Base-by-base conservation (phyloP, 2,888 invertebrate genomes). In the Sepioteuthis lessoniana region DNA sequence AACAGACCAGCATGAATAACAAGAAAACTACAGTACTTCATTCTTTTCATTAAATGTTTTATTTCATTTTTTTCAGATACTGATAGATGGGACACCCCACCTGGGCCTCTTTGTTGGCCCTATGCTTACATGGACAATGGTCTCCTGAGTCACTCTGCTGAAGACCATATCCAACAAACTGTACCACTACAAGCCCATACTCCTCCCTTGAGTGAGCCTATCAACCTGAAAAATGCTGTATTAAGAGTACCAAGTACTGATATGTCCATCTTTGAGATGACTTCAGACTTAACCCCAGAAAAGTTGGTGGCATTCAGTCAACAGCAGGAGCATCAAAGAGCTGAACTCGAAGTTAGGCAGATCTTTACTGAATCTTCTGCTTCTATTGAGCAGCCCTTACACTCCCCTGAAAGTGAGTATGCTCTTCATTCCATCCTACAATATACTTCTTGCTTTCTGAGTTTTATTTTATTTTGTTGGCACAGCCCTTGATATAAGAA, bases 261-360 rank as follows among this genome's bases (percentile, higher is more conserved):
- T 31, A 31, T 47, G n/a, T 92, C 92, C n/a, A 47, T 92, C n/a
- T 92, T 92, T 92, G 92, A 92, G 42, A 21, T 42, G 92, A 92
- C 92, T n/a, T 92, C 92, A 19, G 28, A 46, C 1, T n/a, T 92
- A 42, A 92, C 92, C 13, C 92, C 92, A 19, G 92, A 92, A 47
- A 92, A 92, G 35, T 47, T 92, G 19, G 31, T 47, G 46, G 47
- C 42, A 31, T 47, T 92, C 16, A 47, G 38, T 16, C 42, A 92
- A 47, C 42, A 47, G 37, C 92, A 92, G 42, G 46, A 92, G n/a
- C 46, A 47, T 42, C 92, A 92, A 10, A 92, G 47, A 92, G 92
- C 46, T 46, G 47, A 92, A 47, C 92, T 31, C 46, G 92, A 92
- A 47, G 92, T 46, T 13, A 42, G 21, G 47, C 42, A 92, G n/a